A percentile compares a stretch with the other conserved stretches of the same genome.
These are phyloP conservation scores for Nothocercus nigrocapillus DNA, from an alignment of 2,113 vertebrate genomes.

Conservation along the genomic window DNA sequence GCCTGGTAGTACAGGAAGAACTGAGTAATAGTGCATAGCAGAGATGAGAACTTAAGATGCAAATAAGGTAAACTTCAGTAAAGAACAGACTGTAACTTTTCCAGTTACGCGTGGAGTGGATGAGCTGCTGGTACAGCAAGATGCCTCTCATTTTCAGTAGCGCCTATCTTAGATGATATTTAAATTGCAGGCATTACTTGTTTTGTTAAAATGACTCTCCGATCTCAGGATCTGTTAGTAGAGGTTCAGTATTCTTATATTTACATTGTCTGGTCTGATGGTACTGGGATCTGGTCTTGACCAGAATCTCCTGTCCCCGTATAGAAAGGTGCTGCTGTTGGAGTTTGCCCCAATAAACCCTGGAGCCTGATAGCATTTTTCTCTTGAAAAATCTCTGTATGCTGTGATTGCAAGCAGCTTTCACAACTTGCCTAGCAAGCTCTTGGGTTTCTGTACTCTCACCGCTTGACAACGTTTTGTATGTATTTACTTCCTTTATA, in stretches of 20 bases:
- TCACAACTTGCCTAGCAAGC: not conserved
- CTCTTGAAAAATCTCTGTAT: not conserved
- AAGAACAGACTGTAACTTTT: accelerated
- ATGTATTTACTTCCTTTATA: not conserved
- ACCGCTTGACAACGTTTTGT: not conserved
- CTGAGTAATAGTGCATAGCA: accelerated
- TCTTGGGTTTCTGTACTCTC: accelerated
- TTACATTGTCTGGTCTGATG: not conserved
- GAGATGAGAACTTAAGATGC: not conserved
- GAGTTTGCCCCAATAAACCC: not conserved
- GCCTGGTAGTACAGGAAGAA: not conserved
- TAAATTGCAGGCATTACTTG: not conserved
- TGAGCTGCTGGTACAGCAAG: not conserved
- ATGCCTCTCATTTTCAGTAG: not conserved
- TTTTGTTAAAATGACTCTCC: not conserved
- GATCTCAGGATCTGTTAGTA: not conserved
- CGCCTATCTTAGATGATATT: not conserved
- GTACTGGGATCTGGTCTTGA: not conserved
- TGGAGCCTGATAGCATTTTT: not conserved
- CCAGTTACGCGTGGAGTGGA: accelerated
- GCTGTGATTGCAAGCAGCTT: not conserved
- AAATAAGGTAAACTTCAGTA: not conserved
- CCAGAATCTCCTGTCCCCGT: not conserved
- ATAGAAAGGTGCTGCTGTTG: not conserved
- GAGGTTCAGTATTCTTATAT: not conserved